Percentiles rank a stretch among this genome's conserved stretches.
phyloP scores from a whole-genome alignment of 1,140 invertebrate genomes.

The Zaprionus nigranus region DNA sequence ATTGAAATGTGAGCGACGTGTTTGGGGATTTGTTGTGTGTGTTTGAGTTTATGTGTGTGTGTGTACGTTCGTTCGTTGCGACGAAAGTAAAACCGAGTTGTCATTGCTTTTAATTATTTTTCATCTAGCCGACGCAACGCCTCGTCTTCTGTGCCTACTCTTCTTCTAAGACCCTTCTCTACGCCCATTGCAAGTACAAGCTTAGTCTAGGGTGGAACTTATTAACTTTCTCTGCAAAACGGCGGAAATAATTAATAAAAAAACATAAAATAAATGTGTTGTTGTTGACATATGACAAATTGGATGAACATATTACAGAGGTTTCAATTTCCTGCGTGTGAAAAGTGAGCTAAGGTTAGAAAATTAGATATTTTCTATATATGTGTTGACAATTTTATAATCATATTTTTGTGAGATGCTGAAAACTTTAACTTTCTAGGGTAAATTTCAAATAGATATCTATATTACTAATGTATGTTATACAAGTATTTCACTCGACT shows the following conservation, averaged over 20 bases:
- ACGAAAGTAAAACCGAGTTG: constrained; percentile 66
- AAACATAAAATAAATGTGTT: not conserved
- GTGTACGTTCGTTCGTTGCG: not conserved
- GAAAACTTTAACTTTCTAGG: not conserved
- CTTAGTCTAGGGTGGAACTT: constrained; percentile 28
- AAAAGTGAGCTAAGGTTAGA: not conserved
- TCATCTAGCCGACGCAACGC: constrained; percentile 51
- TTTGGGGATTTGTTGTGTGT: constrained; percentile 66
- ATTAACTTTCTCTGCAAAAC: constrained; percentile 38
- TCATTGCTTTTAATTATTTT: constrained; percentile 82
- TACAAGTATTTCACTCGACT: not conserved
- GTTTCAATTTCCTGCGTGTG: not conserved
- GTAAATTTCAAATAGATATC: not conserved
- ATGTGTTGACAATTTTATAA: not conserved
- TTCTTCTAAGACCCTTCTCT: not conserved
- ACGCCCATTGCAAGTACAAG: constrained; percentile 39
- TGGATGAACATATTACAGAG: constrained; percentile 6
- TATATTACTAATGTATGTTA: not conserved
- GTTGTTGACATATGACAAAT: constrained; percentile 1
- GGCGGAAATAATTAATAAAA: constrained; percentile 18
- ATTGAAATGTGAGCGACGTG: constrained; percentile 83
- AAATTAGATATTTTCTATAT: not conserved
- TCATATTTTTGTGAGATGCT: not conserved
- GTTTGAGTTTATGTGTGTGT: constrained; percentile 12
- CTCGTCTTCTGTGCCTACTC: not conserved